A percentile compares a stretch with the other conserved stretches of the same genome.
phyloP scores from a whole-genome alignment of 1,140 invertebrate species.

The Drosophila repleta region DNA sequence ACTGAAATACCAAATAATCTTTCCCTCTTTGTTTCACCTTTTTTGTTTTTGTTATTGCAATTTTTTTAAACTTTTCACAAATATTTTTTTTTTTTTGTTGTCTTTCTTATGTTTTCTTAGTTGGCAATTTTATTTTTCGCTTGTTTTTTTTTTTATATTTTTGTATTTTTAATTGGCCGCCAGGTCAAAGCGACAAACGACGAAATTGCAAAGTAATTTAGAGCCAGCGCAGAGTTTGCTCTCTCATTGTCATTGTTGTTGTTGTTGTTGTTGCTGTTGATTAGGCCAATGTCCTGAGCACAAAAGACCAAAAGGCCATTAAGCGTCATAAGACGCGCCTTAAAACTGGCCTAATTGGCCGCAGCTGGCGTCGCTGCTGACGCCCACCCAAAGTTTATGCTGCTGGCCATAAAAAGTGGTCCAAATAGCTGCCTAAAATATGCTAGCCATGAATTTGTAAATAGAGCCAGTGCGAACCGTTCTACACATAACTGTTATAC shows the following conservation, averaged over 20 bases:
- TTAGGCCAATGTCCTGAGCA: slow-evolving; percentile 54
- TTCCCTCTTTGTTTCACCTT: slow-evolving; percentile 7
- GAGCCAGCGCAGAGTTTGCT: slow-evolving; percentile 11
- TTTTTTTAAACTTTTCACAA: slow-evolving; percentile 53
- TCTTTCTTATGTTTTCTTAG: slow-evolving; percentile 33
- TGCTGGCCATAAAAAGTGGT: slow-evolving; percentile 31
- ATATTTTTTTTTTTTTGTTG: slow-evolving; percentile 16
- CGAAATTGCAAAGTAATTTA: slow-evolving; percentile 43
- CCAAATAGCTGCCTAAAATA: slow-evolving; percentile 28
- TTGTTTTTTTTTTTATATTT: not conserved
- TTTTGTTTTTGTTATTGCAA: slow-evolving; percentile 26
- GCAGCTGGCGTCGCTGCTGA: not conserved
- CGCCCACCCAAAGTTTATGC: slow-evolving; percentile 28
- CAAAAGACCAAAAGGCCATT: slow-evolving; percentile 41
- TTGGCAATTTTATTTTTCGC: slow-evolving; percentile 39
- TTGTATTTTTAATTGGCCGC: slow-evolving; percentile 61
- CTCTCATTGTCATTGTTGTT: slow-evolving; percentile 5
- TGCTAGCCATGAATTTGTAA: slow-evolving; percentile 38
- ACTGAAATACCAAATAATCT: too few species aligned
- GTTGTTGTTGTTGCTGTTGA: slow-evolving; percentile 41
- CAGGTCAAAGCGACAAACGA: slow-evolving; percentile 56
- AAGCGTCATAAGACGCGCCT: slow-evolving; percentile 33
- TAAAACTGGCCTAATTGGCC: slow-evolving; percentile 68
- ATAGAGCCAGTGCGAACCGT: slow-evolving; percentile 10
- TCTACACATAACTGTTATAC: slow-evolving; percentile 24